These are phyloP conservation scores for Pogonomyrmex californicus DNA, from an alignment of 1,140 invertebrate species.

Conservation along the genomic window DNA sequence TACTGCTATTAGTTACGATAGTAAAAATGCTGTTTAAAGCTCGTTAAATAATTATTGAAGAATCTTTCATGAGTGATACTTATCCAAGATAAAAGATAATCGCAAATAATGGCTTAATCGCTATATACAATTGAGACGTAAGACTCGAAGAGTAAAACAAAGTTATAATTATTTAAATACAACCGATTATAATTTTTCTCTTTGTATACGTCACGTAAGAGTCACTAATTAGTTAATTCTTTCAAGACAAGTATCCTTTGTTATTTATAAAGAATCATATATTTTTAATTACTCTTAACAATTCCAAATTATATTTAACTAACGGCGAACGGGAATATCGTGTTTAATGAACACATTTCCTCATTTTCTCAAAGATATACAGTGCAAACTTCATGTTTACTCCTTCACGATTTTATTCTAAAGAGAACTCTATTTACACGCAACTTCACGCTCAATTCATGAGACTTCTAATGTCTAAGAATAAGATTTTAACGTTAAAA, in stretches of 20 bases:
- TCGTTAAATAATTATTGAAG: neutral
- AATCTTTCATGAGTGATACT: conserved; percentile 6
- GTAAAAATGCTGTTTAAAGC: neutral
- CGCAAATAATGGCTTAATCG: neutral
- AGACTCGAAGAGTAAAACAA: neutral
- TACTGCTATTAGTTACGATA: neutral
- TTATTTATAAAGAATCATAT: neutral
- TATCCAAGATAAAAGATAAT: conserved; percentile 5
- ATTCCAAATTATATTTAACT: neutral
- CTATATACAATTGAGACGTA: neutral
- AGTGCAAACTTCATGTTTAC: neutral
- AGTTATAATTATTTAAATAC: neutral
- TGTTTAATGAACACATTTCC: neutral
- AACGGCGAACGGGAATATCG: neutral
- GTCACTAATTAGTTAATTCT: neutral
- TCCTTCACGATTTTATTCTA: neutral
- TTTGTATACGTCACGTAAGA: neutral
- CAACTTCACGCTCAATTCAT: neutral
- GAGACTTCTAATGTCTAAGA: neutral
- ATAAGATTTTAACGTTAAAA: neutral
- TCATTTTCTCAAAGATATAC: neutral
- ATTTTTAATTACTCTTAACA: neutral
- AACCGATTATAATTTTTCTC: neutral
- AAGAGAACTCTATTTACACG: neutral
- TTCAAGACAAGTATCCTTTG: neutral